Evolutionary conservation across 2,888 invertebrate genomes (phyloP).

Genomic region (Merodon equestris): DNA sequence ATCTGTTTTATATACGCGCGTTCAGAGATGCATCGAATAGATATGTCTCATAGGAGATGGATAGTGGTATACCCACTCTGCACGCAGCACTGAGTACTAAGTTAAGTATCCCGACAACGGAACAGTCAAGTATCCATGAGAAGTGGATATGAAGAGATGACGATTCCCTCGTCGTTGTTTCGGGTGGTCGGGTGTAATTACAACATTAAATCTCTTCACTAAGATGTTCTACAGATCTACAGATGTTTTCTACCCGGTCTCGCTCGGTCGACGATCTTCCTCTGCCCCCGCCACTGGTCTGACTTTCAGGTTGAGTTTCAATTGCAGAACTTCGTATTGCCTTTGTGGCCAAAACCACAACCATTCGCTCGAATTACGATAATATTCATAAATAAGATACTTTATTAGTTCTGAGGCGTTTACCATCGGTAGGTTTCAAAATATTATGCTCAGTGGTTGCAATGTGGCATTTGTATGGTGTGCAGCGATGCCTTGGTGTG

Average conservation of each 20-base stretch:
- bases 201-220: conserved; percentile 60
- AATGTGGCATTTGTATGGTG: no score
- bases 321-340: no score
- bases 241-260: conserved; percentile 40
- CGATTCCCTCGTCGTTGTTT: conserved; percentile 1
- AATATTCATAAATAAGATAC: conserved; percentile 67
- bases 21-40: conserved; percentile 53
- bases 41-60: conserved; percentile 4
- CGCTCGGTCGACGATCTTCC: background rate
- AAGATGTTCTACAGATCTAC: conserved; percentile 55
- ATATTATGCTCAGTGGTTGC: conserved; percentile 23
- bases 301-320: background rate
- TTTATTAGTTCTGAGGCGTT: conserved; percentile 57
- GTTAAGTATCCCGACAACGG: conserved; percentile 11
- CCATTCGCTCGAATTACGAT: conserved; percentile 61
- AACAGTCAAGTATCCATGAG: background rate
- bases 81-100: conserved; percentile 6
- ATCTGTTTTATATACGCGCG: conserved; percentile 66
- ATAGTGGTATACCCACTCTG: no score
- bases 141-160: background rate
- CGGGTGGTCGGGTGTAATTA: conserved; percentile 66
- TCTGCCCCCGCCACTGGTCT: no score
- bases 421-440: conserved; percentile 48
- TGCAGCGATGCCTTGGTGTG: no score
- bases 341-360: conserved; percentile 37